Conservation (phyloP, 2,888 invertebrate genomes). For the Serripes groenlandicus region DNA sequence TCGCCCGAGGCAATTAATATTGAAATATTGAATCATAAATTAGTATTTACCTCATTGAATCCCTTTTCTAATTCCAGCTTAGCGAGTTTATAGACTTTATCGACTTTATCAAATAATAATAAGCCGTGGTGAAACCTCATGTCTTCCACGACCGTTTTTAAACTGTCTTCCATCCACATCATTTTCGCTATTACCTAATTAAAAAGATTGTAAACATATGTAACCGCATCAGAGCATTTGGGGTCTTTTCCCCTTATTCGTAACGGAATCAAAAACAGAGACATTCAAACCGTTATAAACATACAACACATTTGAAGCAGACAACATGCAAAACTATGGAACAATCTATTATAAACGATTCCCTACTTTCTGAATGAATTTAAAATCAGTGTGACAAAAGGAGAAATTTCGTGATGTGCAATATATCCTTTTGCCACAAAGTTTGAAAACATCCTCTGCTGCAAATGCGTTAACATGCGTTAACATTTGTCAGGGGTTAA, state of each 20-base stretch:
- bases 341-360: not conserved
- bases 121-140: conserved; percentile 94
- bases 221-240: not conserved
- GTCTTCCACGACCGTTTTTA: conserved; percentile 92
- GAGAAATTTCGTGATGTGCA: too few species aligned
- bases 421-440: too few species aligned
- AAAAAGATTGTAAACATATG: too few species aligned
- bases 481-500: too few species aligned
- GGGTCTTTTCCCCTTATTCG: not conserved
- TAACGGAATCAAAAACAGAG: not conserved
- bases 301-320: not conserved
- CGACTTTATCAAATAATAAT: too few species aligned
- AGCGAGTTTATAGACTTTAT: conserved; percentile 90
- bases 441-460: too few species aligned
- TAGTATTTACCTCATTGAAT: conserved; percentile 89
- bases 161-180: conserved; percentile 63
- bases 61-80: conserved; percentile 89
- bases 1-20: too few species aligned
- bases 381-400: too few species aligned
- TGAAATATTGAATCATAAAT: too few species aligned
- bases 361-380: not conserved
- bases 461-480: too few species aligned
- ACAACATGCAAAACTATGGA: not conserved
- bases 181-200: conserved; percentile 65
- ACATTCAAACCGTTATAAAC: not conserved